Percentiles rank a stretch among this genome's conserved stretches.
phyloP scores from a whole-genome alignment of 2,888 invertebrate genomes.

The Andrena flavipes region DNA sequence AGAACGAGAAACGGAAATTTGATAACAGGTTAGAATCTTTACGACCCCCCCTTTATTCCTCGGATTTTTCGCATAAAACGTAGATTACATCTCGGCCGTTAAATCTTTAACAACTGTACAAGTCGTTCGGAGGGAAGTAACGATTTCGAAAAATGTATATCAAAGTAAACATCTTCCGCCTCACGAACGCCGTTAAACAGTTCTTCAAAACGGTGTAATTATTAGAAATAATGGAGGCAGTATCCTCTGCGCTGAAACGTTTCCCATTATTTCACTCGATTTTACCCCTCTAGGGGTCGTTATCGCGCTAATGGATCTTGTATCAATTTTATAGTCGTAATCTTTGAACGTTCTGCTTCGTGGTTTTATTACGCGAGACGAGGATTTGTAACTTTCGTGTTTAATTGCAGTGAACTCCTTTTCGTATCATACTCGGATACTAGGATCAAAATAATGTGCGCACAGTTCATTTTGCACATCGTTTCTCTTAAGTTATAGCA shows the following conservation, averaged over 20 bases:
- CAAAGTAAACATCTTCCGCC: slow-evolving; percentile 36
- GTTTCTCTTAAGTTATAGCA: too few species aligned
- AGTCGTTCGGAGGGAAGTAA: slow-evolving; percentile 41
- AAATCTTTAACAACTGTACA: slow-evolving; percentile 41
- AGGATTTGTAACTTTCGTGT: slow-evolving; percentile 1
- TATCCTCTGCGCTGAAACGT: slow-evolving; percentile 2
- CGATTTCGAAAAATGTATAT: slow-evolving; percentile 43
- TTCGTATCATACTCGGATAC: not conserved
- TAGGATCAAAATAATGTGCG: too few species aligned
- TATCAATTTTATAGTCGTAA: slow-evolving; percentile 16
- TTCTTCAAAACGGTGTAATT: slow-evolving; percentile 24
- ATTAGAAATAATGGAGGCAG: slow-evolving; percentile 6
- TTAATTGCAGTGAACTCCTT: not conserved
- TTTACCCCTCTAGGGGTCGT: slow-evolving; percentile 2
- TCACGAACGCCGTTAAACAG: slow-evolving; percentile 28
- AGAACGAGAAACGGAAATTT: slow-evolving; percentile 18
- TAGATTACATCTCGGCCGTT: slow-evolving; percentile 40
- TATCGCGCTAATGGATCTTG: slow-evolving; percentile 10
- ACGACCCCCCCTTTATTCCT: slow-evolving; percentile 27
- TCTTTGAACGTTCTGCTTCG: slow-evolving; percentile 7
- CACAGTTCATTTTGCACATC: too few species aligned
- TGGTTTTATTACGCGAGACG: slow-evolving; percentile 1
- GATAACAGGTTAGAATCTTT: slow-evolving; percentile 44
- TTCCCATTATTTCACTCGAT: not conserved
- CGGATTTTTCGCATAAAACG: slow-evolving; percentile 35